Base-by-base conservation (phyloP, 1,140 invertebrate species). In the Odontomachus brunneus region DNA sequence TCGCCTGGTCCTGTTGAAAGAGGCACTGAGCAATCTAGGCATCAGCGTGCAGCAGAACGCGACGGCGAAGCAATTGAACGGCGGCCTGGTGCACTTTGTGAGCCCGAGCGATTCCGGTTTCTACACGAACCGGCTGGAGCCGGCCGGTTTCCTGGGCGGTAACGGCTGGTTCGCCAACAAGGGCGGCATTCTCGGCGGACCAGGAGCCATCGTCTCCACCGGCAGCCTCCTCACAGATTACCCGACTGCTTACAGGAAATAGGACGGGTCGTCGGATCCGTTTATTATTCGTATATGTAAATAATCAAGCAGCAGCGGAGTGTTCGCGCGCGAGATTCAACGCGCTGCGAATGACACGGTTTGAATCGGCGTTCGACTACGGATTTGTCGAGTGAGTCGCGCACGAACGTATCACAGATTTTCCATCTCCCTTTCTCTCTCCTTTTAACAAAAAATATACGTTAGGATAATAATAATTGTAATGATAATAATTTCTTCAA, bases 121-220 rank as follows among this genome's bases (percentile, higher is more conserved):
- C 44, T 89, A 91, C 63, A 91, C 89, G 9, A 82, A 90, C 24
- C 82, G 91, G 12, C 33, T 90, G 3, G 90, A 92, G n/a, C 88
- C 90, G 0, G 90, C 85, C n/a, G 92, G 92, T 9, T 88, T 93
- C 71, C 82, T 93, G 22, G 88, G 87, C 15, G 92, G 92, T 7
- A 93, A 93, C 48, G 92, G 92, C 17, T 93, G 92, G 92, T 89
- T 93, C 26, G 87, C 92, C 3, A 93, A 93, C 53, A 93, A 93
- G 57, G 92, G 92, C 1, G 92, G 92, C 12, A 87, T 93, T 71
- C 82, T 93, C 0, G 92, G 92, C 7, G 92, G 91, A 9, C 92
- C 92, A 15, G 92, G 92, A 1, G 91, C 91, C 0, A 89, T 92
- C 86, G 51, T 92, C 0, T 93, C 92, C 0, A 92, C 92, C 0